Percentiles rank a stretch among this genome's conserved stretches.
These are phyloP conservation scores for Subacronicta megacephala DNA, from an alignment of 2,888 invertebrate species.

Conservation along the genomic window DNA sequence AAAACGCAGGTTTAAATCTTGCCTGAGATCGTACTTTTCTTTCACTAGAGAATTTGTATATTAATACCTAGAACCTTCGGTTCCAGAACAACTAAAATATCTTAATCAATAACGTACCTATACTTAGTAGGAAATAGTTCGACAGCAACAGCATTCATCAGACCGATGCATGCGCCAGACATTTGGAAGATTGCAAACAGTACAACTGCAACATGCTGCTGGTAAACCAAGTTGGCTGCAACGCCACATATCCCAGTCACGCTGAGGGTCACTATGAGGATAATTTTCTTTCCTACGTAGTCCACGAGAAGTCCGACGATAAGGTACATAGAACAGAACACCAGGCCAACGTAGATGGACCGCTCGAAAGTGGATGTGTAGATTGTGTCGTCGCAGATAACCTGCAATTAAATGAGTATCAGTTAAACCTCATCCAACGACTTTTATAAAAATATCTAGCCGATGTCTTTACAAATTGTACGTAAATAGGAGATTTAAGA, in stretches of 20 bases:
- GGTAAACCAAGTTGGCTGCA: slow-evolving; percentile 89
- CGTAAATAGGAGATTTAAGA: too few species aligned
- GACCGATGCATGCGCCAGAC: slow-evolving; percentile 89
- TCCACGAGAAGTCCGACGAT: slow-evolving; percentile 90
- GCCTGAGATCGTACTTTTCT: too few species aligned
- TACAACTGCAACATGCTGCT: slow-evolving; percentile 89
- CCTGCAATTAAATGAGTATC: slow-evolving; percentile 57
- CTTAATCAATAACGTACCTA: slow-evolving; percentile 66
- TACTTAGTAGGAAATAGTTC: slow-evolving; percentile 89
- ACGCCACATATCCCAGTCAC: slow-evolving; percentile 89
- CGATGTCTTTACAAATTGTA: too few species aligned
- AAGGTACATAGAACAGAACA: slow-evolving; percentile 91
- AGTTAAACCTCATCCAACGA: too few species aligned
- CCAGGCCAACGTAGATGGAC: slow-evolving; percentile 91
- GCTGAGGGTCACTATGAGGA: slow-evolving; percentile 82
- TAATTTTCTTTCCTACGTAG: slow-evolving; percentile 86
- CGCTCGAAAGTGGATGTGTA: slow-evolving; percentile 91
- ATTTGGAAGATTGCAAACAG: slow-evolving; percentile 89
- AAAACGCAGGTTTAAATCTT: too few species aligned
- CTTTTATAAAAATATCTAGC: too few species aligned
- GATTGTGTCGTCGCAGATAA: slow-evolving; percentile 86
- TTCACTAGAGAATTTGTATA: too few species aligned
- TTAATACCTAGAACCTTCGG: too few species aligned
- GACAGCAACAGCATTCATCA: slow-evolving; percentile 89
- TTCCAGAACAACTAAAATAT: too few species aligned